Base-by-base conservation (phyloP, 1,140 invertebrate genomes). In the Rhynchophorus ferrugineus region DNA sequence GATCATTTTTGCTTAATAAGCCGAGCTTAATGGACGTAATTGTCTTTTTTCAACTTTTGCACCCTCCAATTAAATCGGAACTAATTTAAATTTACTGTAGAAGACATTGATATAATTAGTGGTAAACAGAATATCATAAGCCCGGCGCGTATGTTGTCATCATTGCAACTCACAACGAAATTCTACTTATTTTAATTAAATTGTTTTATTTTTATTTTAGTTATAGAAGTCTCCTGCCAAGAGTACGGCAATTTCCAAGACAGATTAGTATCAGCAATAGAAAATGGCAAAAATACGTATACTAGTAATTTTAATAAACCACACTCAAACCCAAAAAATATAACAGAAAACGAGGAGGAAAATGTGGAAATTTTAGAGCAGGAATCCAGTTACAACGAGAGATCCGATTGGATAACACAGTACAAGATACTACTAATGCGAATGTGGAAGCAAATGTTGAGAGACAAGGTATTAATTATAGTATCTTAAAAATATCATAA, bases 381-480 rank as follows among this genome's bases (percentile, higher is more conserved):
- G 13, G 41, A 55, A 9, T 39, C 13, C 13, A 22, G 21, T 18
- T 46, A 35, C 39, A 24, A 44, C 9, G 49, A 60, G 46, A 56
- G 44, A 39, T 54, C 59, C 2, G 33, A 42, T 3, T 58, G 60
- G 56, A 49, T 46, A 11, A 54, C 45, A 11, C 86, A 90, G 68
- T 88, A 87, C 54, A 61, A 61, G 8, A 75, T 84, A 5, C 57
- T 89, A 36, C 62, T 83, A 0, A 73, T 66, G 22, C 72, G 86
- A 45, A 86, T 85, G 81, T 70, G 83, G 53, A 58, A 85, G 16
- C 85, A 89, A 66, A 79, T 80, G 59, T 78, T 78, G 69, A 76
- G 85, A 54, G 80, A 88, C 70, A 78, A 73, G 66, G 86, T 87
- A n/a, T n/a, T n/a, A n/a, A n/a, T n/a, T n/a, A n/a, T n/a, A n/a